phyloP scores from a whole-genome alignment of 2,113 vertebrate species.

The Toxostoma redivivum region DNA sequence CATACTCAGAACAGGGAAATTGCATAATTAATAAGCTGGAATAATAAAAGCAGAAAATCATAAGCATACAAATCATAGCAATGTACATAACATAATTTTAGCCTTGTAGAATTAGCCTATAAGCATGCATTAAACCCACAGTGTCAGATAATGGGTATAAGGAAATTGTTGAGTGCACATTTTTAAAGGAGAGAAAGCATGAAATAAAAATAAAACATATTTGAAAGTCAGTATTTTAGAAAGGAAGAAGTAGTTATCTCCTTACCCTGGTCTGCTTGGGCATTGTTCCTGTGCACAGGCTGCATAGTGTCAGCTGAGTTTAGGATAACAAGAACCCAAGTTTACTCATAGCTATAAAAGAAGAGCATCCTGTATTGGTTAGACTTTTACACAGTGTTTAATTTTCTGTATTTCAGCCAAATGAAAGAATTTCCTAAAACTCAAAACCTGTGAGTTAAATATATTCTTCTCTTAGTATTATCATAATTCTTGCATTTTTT shows the following conservation, averaged over 20 bases:
- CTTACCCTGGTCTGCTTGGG: fast-evolving
- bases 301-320: background rate
- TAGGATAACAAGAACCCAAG: background rate
- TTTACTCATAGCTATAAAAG: background rate
- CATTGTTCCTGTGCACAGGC: background rate
- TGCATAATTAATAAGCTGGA: background rate
- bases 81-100: background rate
- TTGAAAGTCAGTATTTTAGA: background rate
- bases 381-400: background rate
- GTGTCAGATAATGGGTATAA: background rate
- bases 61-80: background rate
- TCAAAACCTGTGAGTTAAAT: background rate
- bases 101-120: background rate
- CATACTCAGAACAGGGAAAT: background rate
- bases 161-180: background rate
- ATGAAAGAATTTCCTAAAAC: background rate
- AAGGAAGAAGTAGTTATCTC: background rate
- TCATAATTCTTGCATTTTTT: background rate
- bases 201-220: background rate
- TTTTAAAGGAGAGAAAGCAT: background rate
- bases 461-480: background rate
- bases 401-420: background rate
- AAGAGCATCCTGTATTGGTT: background rate
- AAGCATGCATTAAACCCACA: background rate
- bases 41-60: background rate